Evolutionary conservation across 2,888 invertebrate species (phyloP).

Genomic region (Spilosoma lubricipeda): DNA sequence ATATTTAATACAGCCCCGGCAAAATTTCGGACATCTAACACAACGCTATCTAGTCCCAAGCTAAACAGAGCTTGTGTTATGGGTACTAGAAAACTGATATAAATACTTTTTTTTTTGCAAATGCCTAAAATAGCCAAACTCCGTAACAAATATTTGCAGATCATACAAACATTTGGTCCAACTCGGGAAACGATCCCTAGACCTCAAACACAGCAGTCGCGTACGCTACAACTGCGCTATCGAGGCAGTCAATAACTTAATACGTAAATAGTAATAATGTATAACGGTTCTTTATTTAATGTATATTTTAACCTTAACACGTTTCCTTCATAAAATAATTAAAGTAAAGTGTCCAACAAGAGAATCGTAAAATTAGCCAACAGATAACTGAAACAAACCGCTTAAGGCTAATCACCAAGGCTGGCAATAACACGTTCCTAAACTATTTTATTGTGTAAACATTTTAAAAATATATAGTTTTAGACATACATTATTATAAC

Average conservation of each 20-base stretch:
- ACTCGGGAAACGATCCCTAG: no score
- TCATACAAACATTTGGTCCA: no score
- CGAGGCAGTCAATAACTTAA: not conserved
- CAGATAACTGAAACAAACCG: constrained; percentile 28
- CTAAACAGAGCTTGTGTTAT: no score
- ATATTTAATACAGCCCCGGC: not conserved
- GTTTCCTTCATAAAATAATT: constrained; percentile 13
- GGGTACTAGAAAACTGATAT: no score
- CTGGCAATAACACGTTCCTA: constrained; percentile 35
- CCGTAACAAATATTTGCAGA: no score
- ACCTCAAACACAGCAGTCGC: no score
- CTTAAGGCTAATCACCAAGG: constrained; percentile 53
- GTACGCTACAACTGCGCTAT: no score
- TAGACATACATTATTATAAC: constrained; percentile 13
- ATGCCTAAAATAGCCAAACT: no score
- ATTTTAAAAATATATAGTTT: constrained; percentile 22
- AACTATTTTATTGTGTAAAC: constrained; percentile 31
- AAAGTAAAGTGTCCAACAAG: constrained; percentile 18
- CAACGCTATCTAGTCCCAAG: no score
- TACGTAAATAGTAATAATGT: not conserved
- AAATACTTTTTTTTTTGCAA: no score
- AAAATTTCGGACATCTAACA: not conserved
- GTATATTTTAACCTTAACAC: constrained; percentile 3
- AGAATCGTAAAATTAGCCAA: constrained; percentile 14
- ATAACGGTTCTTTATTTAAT: not conserved